Evolutionary conservation across 2,113 vertebrate species (phyloP), one percentile per base, ranked within the genome.

Genomic region (Grus americana): DNA sequence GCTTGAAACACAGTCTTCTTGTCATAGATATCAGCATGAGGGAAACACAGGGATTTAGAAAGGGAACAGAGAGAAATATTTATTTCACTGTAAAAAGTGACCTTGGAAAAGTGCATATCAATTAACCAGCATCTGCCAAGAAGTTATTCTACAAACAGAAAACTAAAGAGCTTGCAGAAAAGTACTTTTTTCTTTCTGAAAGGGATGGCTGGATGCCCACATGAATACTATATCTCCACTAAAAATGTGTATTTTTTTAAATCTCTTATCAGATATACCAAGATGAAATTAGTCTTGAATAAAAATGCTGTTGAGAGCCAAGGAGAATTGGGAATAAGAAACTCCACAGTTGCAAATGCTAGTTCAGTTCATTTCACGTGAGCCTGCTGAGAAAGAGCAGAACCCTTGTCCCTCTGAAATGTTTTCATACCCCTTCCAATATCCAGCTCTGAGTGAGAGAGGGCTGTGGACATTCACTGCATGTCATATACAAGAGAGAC

Each of bases 71-170:
- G 54, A 88, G 59, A 85, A 92, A 89, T 71, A 72, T 68, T 87
- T 81, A 71, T 94, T 95, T 91, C 12, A 36, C 84, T 91, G 15
- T 91, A 76, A 92, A 94, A 97, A 85, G 46, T 97, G 96, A 96
- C 96, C 96, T 97, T 97, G 96, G 63, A 97, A 97, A 94, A 83
- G 85, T 96, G 92, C 90, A 92, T 96, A 94, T 96, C 89, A 97
- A 92, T 95, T 95, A 96, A 89, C 76, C 79, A 94, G 88, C 70
- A 95, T 95, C 80, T 97, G 96, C 96, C 95, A 97, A 97, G 90
- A 94, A 91, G 78, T 86, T 93, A 79, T 82, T 93, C 91, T 96
- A 79, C 74, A 96, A 97, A 96, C 38, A 65, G n/a, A 88, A 96
- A 83, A 87, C 73, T 91, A 79, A 95, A 96, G 79, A 92, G 67